A percentile compares a stretch with the other conserved stretches of the same genome.
These are phyloP conservation scores for Dascyllus trimaculatus DNA, from an alignment of 2,113 vertebrate genomes.

Conservation along the genomic window DNA sequence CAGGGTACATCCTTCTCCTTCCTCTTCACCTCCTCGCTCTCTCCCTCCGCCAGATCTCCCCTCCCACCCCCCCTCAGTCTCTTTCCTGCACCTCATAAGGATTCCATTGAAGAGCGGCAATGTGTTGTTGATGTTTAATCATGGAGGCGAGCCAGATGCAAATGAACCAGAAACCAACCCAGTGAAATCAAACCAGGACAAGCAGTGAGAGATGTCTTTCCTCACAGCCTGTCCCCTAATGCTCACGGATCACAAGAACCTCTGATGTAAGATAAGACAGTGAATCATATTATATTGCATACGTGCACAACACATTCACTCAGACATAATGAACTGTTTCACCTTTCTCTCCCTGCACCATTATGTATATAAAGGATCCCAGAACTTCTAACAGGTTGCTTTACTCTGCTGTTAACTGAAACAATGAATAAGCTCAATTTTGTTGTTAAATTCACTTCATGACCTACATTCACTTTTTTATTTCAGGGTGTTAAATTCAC, in stretches of 20 bases:
- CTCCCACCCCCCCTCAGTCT: slow-evolving; percentile 11
- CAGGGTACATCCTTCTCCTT: slow-evolving; percentile 75
- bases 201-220: slow-evolving; percentile 7
- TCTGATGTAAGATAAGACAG: slow-evolving; percentile 2
- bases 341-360: too few relatives aligned
- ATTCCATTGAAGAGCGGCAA: slow-evolving; percentile 53
- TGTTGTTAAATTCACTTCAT: too few relatives aligned
- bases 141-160: slow-evolving; percentile 58
- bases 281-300: not conserved
- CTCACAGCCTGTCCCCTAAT: not conserved
- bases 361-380: too few relatives aligned
- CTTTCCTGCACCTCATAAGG: slow-evolving; percentile 61
- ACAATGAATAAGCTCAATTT: too few relatives aligned
- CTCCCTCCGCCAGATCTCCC: not conserved
- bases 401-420: too few relatives aligned
- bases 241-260: not conserved
- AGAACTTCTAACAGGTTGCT: too few relatives aligned
- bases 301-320: too few relatives aligned
- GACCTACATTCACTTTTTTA: too few relatives aligned
- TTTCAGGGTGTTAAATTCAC: too few relatives aligned
- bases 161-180: slow-evolving; percentile 60
- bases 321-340: too few relatives aligned
- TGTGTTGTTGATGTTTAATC: slow-evolving; percentile 58
- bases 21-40: slow-evolving; percentile 49
- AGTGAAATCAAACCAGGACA: slow-evolving; percentile 56